These are phyloP conservation scores for Drosophila emarginata DNA, from an alignment of 2,888 invertebrate species.

Conservation along the genomic window DNA sequence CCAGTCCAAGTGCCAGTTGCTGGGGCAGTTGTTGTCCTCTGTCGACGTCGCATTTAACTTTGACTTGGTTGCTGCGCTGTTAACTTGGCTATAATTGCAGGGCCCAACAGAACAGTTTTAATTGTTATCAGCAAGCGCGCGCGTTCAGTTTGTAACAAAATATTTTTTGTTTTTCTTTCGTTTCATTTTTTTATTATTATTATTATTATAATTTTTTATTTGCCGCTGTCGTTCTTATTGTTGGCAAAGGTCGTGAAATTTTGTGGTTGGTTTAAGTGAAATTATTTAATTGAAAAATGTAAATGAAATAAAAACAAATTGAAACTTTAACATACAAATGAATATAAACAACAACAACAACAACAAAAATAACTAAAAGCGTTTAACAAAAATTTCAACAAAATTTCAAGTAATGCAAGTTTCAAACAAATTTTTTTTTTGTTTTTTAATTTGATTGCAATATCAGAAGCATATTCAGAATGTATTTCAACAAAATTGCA, in stretches of 20 bases:
- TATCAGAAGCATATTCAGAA: no score
- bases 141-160: slow-evolving; percentile 57
- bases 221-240: slow-evolving; percentile 22
- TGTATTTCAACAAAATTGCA: no score
- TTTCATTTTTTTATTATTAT: background rate
- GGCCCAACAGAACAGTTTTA: slow-evolving; percentile 67
- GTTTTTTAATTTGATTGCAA: no score
- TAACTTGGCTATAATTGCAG: slow-evolving; percentile 75
- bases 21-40: slow-evolving; percentile 12
- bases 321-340: slow-evolving; percentile 28
- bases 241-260: slow-evolving; percentile 50
- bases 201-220: slow-evolving; percentile 30
- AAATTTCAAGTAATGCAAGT: background rate
- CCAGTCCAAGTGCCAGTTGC: slow-evolving; percentile 31
- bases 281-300: slow-evolving; percentile 29
- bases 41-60: slow-evolving; percentile 15
- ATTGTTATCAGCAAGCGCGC: slow-evolving; percentile 78
- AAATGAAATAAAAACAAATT: slow-evolving; percentile 36
- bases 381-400: background rate
- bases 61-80: slow-evolving; percentile 35
- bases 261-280: slow-evolving; percentile 8
- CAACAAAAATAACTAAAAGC: background rate
- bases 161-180: slow-evolving; percentile 1
- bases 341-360: background rate
- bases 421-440: no score